These are phyloP conservation scores for Ptilorrhoa leucosticta DNA, from an alignment of 2,113 vertebrate species.

Conservation along the genomic window DNA sequence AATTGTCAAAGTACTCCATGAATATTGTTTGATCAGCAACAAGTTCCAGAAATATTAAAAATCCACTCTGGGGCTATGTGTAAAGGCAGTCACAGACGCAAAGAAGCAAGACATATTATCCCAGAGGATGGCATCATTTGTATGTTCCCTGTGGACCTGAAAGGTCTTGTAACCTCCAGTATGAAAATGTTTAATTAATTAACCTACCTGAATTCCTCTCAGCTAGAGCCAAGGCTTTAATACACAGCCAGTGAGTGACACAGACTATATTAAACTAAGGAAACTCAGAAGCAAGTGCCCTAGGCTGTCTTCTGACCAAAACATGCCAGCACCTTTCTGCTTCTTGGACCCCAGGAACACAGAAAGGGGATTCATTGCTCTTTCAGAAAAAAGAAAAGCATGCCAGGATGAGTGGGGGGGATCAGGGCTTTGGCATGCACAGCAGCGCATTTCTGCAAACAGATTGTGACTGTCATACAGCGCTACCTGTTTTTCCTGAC, in stretches of 20 bases:
- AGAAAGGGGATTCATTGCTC: neutral
- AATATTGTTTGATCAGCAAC: neutral
- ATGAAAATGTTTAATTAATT: conserved; percentile 34
- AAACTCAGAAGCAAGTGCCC: neutral
- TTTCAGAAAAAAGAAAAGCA: neutral
- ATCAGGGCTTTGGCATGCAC: neutral
- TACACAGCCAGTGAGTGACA: neutral
- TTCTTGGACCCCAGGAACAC: neutral
- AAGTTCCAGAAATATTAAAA: neutral
- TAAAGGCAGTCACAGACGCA: neutral
- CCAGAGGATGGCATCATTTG: neutral
- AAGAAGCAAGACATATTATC: neutral
- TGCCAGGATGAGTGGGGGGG: neutral
- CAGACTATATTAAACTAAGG: neutral
- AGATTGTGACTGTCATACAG: neutral
- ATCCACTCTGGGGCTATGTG: neutral
- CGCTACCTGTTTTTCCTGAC: neutral
- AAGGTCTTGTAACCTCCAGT: neutral
- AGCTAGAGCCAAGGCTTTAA: neutral
- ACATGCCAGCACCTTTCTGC: neutral
- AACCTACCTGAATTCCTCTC: neutral
- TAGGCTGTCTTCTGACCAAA: neutral
- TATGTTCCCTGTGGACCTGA: neutral
- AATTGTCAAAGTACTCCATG: neutral
- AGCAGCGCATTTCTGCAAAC: neutral